Evolutionary conservation across 2,888 invertebrate species (phyloP), one percentile per base, ranked within the genome.

Genomic region (Leptinotarsa rubiginosa): DNA sequence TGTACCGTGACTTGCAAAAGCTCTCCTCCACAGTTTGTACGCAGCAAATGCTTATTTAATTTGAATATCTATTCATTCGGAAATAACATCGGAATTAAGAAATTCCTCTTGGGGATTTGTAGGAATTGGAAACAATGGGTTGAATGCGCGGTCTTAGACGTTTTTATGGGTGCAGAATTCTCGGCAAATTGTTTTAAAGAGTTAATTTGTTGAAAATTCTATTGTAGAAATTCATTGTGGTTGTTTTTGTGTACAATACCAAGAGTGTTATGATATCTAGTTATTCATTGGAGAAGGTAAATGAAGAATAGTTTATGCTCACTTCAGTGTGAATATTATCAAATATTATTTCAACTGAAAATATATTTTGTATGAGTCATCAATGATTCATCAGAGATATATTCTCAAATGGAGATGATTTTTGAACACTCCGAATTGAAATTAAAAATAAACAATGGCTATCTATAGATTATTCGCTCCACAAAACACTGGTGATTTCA

Each of bases 41-140:
- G 71, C 71, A 62, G 68, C 68, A 72, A 68, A 31, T 65, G 71
- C 74, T 70, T 77, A 74, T 78, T 73, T 70, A 79, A 79, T 79
- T 77, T 77, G 73, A 79, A 78, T 77, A 72, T 76, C 78, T 73
- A 77, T 75, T 77, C 78, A 74, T 73, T 78, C 76, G 77, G 71
- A 78, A 77, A 75, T 56, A 52, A 59, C 66, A 66, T 56, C 68
- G 75, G 76, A 76, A 78, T 76, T 78, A 75, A 73, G 76, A 75
- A 76, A 78, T 78, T 78, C 76, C 75, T 75, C 41, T 22, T 16
- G 68, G 65, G 70, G 70, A 70, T 73, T 75, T 68, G 70, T 52
- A 50, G 67, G 54, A 67, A 47, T 47, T 70, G 73, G 68, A 70
- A 72, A 73, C 75, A 73, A 70, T 73, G 73, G 65, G 69, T 56